Percentiles rank a stretch among this genome's conserved stretches.
Evolutionary conservation across 2,888 invertebrate genomes (phyloP).

Genomic region (Liopterus haemorrhoidalis): DNA sequence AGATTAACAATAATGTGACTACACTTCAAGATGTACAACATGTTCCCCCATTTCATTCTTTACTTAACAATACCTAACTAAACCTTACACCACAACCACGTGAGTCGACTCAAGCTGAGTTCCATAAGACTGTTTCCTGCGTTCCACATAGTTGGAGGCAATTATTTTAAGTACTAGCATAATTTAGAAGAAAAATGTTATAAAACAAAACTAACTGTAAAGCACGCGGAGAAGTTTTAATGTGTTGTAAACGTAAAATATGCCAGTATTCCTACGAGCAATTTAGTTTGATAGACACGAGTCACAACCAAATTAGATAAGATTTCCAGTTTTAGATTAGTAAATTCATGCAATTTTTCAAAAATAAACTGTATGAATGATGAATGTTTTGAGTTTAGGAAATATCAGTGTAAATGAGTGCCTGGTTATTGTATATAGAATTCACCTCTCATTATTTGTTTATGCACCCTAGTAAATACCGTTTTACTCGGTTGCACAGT

Average conservation of each 20-base stretch:
- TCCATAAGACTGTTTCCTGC: conserved; percentile 23
- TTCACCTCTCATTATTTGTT: too few relatives aligned
- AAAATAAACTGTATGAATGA: too few relatives aligned
- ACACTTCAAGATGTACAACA: conserved; percentile 19
- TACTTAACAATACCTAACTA: conserved; percentile 11
- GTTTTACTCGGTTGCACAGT: too few relatives aligned
- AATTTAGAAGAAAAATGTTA: conserved; percentile 2
- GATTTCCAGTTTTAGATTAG: conserved; percentile 7
- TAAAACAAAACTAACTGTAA: conserved; percentile 29
- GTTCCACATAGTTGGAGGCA: neutral
- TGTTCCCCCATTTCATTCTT: conserved; percentile 4
- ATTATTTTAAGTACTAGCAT: neutral
- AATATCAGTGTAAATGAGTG: too few relatives aligned
- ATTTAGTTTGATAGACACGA: conserved; percentile 20
- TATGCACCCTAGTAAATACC: too few relatives aligned
- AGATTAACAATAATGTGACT: conserved; percentile 20
- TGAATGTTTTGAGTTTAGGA: too few relatives aligned
- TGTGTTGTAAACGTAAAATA: conserved; percentile 22
- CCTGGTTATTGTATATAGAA: too few relatives aligned
- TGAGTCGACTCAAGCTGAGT: conserved; percentile 17
- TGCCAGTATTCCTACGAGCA: conserved; percentile 45
- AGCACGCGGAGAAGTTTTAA: conserved; percentile 29
- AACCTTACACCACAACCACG: conserved; percentile 1
- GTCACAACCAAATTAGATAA: conserved; percentile 21
- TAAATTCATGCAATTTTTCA: conserved; percentile 20